Percentiles rank a stretch among this genome's conserved stretches.
Evolutionary conservation across 2,888 invertebrate species (phyloP).

Genomic region (Entomobrya multifasciata): DNA sequence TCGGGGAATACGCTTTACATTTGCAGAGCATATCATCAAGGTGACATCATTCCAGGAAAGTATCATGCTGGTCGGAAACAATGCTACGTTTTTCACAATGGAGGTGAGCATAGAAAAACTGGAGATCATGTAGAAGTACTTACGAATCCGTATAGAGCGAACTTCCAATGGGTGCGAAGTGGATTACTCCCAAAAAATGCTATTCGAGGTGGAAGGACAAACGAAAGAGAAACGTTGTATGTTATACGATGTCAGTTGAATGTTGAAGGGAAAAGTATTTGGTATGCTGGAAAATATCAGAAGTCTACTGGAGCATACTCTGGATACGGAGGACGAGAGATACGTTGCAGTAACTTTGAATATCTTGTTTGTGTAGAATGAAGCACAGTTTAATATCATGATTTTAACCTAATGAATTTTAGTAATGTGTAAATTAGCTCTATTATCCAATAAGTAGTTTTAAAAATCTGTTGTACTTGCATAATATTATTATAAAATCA

Average conservation of each 20-base stretch:
- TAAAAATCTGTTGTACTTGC: too few relatives aligned
- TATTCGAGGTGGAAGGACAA: constrained; percentile 75
- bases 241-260: constrained; percentile 71
- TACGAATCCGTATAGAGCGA: constrained; percentile 71
- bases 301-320: constrained; percentile 69
- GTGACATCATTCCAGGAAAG: constrained; percentile 78
- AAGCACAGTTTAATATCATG: too few relatives aligned
- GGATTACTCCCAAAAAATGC: constrained; percentile 72
- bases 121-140: constrained; percentile 75
- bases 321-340: constrained; percentile 60
- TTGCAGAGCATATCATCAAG: constrained; percentile 76
- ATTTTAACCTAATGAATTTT: too few relatives aligned
- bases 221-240: constrained; percentile 77
- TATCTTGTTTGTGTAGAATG: constrained; percentile 65
- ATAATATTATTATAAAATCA: too few relatives aligned
- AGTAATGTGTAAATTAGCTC: too few relatives aligned
- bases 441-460: too few relatives aligned
- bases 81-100: constrained; percentile 73
- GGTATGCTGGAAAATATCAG: constrained; percentile 77
- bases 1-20: constrained; percentile 68
- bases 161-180: constrained; percentile 69
- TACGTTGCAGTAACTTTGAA: constrained; percentile 57
- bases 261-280: constrained; percentile 56
- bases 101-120: constrained; percentile 69
- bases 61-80: constrained; percentile 69